Conservation (phyloP, 2,797 vertebrate species). For the Tauraco hartlaubi region DNA sequence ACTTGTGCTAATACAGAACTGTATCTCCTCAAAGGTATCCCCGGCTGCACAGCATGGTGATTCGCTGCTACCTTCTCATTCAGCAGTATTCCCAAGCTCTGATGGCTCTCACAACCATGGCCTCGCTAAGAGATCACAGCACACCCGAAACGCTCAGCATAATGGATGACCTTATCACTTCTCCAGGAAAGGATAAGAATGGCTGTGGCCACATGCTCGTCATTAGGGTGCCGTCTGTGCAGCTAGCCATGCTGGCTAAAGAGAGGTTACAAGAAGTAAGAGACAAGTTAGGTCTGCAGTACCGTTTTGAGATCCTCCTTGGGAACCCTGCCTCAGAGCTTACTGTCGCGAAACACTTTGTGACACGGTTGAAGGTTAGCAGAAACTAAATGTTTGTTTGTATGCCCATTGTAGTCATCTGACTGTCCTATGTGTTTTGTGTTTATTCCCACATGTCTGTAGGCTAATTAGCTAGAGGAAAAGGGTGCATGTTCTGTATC, state of each 20-base stretch:
- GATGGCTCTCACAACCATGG: slow-evolving; percentile 94
- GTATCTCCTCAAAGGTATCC: slow-evolving; percentile 87
- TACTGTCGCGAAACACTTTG: slow-evolving; percentile 88
- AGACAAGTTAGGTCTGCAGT: slow-evolving; percentile 93
- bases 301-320: slow-evolving; percentile 95
- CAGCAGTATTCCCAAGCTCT: slow-evolving; percentile 98
- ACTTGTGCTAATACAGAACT: background rate
- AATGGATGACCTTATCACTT: slow-evolving; percentile 93
- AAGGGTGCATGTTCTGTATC: background rate
- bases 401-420: background rate
- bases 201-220: slow-evolving; percentile 96
- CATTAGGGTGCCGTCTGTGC: slow-evolving; percentile 94
- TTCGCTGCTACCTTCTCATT: slow-evolving; percentile 97
- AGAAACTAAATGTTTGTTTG: background rate
- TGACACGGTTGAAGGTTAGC: slow-evolving; percentile 89
- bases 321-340: slow-evolving; percentile 92
- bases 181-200: slow-evolving; percentile 85
- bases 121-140: slow-evolving; percentile 92
- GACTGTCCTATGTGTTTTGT: background rate
- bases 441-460: accelerated
- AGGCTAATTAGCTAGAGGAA: background rate
- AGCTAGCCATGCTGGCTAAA: slow-evolving; percentile 95
- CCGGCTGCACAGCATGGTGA: slow-evolving; percentile 97
- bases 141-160: slow-evolving; percentile 96
- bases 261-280: slow-evolving; percentile 95